Evolutionary conservation across 92 coral and sea anemone species (phyloP).

Genomic region (Virgularia gustaviana): DNA sequence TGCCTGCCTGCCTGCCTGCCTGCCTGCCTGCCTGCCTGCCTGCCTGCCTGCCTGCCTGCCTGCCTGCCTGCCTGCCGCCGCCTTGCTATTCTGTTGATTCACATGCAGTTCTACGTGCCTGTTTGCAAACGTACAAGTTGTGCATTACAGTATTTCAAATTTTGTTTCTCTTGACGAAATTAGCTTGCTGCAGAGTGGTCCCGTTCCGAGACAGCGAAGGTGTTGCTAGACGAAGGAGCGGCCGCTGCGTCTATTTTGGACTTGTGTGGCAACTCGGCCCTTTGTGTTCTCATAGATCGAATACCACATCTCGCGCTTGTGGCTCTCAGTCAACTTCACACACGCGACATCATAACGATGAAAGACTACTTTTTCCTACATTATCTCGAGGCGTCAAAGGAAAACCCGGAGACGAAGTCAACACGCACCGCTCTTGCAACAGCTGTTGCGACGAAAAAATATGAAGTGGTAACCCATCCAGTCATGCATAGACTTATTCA

Average conservation of each 20-base stretch:
- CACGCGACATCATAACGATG: slow-evolving; percentile 3
- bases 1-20: too few relatives aligned
- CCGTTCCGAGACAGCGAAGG: slow-evolving; percentile 7
- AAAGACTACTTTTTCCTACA: slow-evolving; percentile 19
- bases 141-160: too few relatives aligned
- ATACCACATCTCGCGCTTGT: slow-evolving; percentile 29
- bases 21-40: too few relatives aligned
- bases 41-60: too few relatives aligned
- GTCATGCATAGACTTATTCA: slow-evolving; percentile 28
- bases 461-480: slow-evolving; percentile 33
- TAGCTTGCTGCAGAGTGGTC: slow-evolving; percentile 36
- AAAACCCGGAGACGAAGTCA: slow-evolving; percentile 15
- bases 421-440: slow-evolving; percentile 17
- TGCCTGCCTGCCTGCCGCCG: too few relatives aligned
- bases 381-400: slow-evolving; percentile 25
- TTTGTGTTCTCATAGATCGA: slow-evolving; percentile 21
- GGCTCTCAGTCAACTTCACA: slow-evolving; percentile 25
- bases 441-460: slow-evolving; percentile 16
- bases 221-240: slow-evolving; percentile 30
- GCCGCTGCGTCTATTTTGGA: slow-evolving; percentile 30
- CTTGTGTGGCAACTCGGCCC: slow-evolving; percentile 26
- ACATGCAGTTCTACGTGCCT: not conserved
- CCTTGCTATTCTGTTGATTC: too few relatives aligned
- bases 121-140: not conserved
- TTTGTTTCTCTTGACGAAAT: not conserved